Percentiles rank a stretch among this genome's conserved stretches.
phyloP scores from a whole-genome alignment of 2,888 invertebrate genomes.

The Lepeophtheirus nordmannii region DNA sequence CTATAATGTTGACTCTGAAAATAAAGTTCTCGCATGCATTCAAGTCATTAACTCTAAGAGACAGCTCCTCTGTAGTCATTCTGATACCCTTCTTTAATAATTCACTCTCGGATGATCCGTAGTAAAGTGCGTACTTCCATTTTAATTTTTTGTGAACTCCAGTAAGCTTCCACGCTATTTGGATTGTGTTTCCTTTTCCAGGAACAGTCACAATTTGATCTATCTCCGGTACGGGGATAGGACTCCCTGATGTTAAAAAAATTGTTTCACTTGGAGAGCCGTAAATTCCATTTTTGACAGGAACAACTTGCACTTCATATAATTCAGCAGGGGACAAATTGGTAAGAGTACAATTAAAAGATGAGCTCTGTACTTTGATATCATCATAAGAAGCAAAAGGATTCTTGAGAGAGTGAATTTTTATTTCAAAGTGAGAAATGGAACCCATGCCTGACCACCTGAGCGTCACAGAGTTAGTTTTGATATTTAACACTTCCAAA shows the following conservation, averaged over 20 bases:
- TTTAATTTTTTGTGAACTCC: slow-evolving; percentile 41
- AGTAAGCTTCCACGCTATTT: slow-evolving; percentile 50
- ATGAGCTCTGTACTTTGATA: background rate
- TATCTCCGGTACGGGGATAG: slow-evolving; percentile 28
- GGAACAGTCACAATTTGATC: slow-evolving; percentile 39
- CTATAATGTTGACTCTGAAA: slow-evolving; percentile 42
- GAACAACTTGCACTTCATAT: slow-evolving; percentile 44
- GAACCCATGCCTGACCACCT: background rate
- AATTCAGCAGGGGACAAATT: slow-evolving; percentile 42
- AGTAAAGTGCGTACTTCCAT: slow-evolving; percentile 56
- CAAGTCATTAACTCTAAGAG: slow-evolving; percentile 44
- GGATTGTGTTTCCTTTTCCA: slow-evolving; percentile 35
- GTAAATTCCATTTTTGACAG: slow-evolving; percentile 26
- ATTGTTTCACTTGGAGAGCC: slow-evolving; percentile 28
- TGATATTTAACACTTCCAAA: background rate
- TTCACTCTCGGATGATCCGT: slow-evolving; percentile 45
- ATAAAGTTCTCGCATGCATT: slow-evolving; percentile 58
- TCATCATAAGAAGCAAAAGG: slow-evolving; percentile 14
- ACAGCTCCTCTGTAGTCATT: slow-evolving; percentile 39
- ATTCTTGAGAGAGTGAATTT: background rate
- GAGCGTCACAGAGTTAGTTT: background rate
- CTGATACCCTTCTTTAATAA: slow-evolving; percentile 43
- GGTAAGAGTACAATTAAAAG: slow-evolving; percentile 36
- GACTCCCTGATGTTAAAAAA: slow-evolving; percentile 28
- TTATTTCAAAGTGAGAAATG: slow-evolving; percentile 1